These are phyloP conservation scores for Lithodes maja DNA, from an alignment of 2,888 invertebrate species.

Conservation along the genomic window DNA sequence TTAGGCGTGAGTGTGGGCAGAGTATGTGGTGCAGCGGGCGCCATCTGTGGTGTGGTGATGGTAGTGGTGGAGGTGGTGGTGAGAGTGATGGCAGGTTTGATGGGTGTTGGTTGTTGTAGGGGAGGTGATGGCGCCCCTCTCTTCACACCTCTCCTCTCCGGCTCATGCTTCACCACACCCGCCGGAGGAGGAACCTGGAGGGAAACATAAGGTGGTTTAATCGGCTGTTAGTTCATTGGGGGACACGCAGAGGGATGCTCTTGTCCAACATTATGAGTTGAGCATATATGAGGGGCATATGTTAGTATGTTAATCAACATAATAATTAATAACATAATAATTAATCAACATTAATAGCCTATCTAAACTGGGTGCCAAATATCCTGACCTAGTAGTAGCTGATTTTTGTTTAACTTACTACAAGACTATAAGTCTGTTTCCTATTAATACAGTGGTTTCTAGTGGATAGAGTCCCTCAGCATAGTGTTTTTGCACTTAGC, in stretches of 20 bases:
- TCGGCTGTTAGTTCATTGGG: neutral
- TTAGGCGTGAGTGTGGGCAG: conserved; percentile 39
- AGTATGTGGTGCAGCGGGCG: conserved; percentile 45
- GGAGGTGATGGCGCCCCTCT: conserved; percentile 43
- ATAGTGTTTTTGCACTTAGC: no score
- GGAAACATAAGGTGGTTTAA: neutral
- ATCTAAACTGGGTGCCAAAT: no score
- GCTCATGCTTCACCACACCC: conserved; percentile 41
- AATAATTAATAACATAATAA: no score
- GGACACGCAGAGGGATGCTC: neutral
- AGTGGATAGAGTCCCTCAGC: no score
- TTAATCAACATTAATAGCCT: no score
- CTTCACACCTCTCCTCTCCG: conserved; percentile 35
- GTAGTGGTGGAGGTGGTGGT: conserved; percentile 28
- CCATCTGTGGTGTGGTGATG: conserved; percentile 51
- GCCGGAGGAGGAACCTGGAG: conserved; percentile 57
- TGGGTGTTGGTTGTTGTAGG: conserved; percentile 16
- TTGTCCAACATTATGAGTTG: no score
- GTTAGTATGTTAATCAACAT: no score
- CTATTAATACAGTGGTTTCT: no score
- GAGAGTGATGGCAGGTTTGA: conserved; percentile 14
- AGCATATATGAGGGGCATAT: no score
- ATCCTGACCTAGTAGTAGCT: no score
- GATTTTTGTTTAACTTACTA: no score
- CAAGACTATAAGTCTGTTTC: no score